phyloP scores from a whole-genome alignment of 1,140 invertebrate genomes.

The Drosophila navojoa region DNA sequence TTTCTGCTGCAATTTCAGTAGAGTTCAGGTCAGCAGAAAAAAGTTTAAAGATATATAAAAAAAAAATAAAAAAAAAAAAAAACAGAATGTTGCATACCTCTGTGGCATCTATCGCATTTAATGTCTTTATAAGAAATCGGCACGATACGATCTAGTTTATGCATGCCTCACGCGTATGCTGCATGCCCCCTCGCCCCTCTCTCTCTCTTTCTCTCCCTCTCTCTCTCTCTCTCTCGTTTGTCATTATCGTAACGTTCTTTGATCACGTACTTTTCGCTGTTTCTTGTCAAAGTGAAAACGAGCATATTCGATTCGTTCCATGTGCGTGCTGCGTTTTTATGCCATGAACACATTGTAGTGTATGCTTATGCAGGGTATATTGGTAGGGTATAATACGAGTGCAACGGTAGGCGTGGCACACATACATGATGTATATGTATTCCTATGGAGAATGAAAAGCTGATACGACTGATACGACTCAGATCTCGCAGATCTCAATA shows the following conservation, averaged over 20 bases:
- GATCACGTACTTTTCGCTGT: neutral
- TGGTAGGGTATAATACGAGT: too few relatives aligned
- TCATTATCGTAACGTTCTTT: slow-evolving; percentile 1
- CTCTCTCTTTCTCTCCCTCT: neutral
- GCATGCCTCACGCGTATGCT: slow-evolving; percentile 11
- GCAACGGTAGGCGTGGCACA: too few relatives aligned
- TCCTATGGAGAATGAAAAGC: too few relatives aligned
- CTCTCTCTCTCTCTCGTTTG: neutral
- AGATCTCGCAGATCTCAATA: too few relatives aligned
- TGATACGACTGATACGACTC: too few relatives aligned
- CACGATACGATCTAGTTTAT: slow-evolving; percentile 42
- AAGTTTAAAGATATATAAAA: too few relatives aligned
- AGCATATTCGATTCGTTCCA: neutral
- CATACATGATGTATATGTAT: too few relatives aligned
- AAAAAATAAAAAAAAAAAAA: neutral
- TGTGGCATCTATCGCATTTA: slow-evolving; percentile 11
- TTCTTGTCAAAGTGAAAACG: neutral
- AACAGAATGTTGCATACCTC: slow-evolving; percentile 9
- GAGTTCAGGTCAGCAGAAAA: neutral
- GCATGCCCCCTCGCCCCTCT: slow-evolving; percentile 15
- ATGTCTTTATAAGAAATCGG: slow-evolving; percentile 10
- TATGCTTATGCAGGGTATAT: too few relatives aligned
- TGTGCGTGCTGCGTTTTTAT: neutral
- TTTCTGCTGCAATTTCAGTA: neutral
- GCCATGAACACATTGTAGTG: too few relatives aligned